Conservation (phyloP, 23 tunicate species). For the Trididemnum clinides region DNA sequence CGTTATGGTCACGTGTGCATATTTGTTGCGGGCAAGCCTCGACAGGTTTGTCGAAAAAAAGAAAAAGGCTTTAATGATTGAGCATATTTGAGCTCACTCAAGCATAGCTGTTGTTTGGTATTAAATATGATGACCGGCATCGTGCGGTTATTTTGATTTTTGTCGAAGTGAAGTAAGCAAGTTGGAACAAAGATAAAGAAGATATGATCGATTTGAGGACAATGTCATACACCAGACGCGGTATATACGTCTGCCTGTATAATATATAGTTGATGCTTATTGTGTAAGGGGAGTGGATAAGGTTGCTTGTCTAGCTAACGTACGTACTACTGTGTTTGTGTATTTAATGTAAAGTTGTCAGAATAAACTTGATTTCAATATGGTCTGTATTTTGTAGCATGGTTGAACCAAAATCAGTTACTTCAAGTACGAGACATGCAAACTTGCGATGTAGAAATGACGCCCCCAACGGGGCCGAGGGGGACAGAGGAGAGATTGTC, state of each 20-base stretch:
- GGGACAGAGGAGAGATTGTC: background rate
- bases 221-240: background rate
- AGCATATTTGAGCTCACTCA: too few species aligned
- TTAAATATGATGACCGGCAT: too few species aligned
- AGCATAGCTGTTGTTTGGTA: too few species aligned
- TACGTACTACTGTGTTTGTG: background rate
- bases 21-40: background rate
- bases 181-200: background rate
- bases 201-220: background rate
- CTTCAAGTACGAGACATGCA: conserved; percentile 29
- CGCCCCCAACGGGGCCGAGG: conserved; percentile 1
- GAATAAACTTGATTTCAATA: background rate
- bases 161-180: background rate
- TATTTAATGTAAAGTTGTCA: background rate
- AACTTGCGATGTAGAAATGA: conserved; percentile 8
- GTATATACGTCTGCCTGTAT: too few species aligned
- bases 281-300: too few species aligned
- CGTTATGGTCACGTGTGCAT: conserved; percentile 1
- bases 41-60: background rate
- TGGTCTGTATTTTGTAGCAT: conserved; percentile 12
- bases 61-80: too few species aligned
- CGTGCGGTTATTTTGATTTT: too few species aligned
- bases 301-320: too few species aligned
- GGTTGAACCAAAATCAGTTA: conserved; percentile 43
- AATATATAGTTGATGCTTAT: too few species aligned